Evolutionary conservation across 1,140 invertebrate species (phyloP), one percentile per base, ranked within the genome.

Genomic region (Liolophura sinensis): DNA sequence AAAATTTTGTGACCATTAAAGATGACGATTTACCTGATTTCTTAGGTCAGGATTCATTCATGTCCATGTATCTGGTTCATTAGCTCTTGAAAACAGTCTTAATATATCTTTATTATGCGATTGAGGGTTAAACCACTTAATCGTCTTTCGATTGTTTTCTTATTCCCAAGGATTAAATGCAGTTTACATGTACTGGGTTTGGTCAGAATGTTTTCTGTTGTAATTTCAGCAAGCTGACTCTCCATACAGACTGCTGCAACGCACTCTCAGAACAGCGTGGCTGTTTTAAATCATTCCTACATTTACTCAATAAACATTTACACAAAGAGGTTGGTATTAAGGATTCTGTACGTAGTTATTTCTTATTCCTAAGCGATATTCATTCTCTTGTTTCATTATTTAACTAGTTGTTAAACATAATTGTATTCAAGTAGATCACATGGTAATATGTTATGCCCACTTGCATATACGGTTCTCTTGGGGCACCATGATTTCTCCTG

Each of bases 161-260:
- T 3, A 40, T 9, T 40, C 31, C 31, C 3, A 20, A n/a, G 24
- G n/a, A 54, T 54, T 22, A 9, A 4, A n/a, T 6, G n/a, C 9
- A 40, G 4, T 31, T 22, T 31, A 24, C 52, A 54, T 3, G 52
- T 40, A 31, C 9, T 50, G 22, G 16, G 40, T 40, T 60, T 58
- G 27, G 55, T 62, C 47, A 47, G 5, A 20, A 9, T 69, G 51
- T 20, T 61, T 11, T 61, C 15, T 67, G 62, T 73, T 63, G 72
- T 69, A 72, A 68, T 85, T 86, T 52, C 82, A 93, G 91, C 77
- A 91, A 93, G 60, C 81, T 93, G 48, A 94, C 92, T 16, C 89
- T 89, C 18, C 89, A 92, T 71, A 87, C 88, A 52, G 86, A 88
- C 54, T 93, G 92, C 76, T 93, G 92, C 77, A 85, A 87, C 54